Evolutionary conservation across 1,140 invertebrate genomes (phyloP).

Genomic region (Saxidomus purpurata): DNA sequence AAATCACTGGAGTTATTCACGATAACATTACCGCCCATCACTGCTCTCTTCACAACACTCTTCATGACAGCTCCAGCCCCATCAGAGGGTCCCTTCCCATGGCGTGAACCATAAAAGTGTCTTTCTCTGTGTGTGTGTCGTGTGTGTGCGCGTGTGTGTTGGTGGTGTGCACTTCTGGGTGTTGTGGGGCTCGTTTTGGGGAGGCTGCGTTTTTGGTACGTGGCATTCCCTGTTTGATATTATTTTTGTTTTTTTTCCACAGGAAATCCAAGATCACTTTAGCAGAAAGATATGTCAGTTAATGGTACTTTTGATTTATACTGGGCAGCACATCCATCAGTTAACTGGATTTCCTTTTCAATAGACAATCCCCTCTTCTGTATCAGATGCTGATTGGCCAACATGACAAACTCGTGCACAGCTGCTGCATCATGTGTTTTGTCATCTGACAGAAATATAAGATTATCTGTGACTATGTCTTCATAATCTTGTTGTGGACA

Average conservation of each 20-base stretch:
- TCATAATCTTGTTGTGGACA: constrained; percentile 45
- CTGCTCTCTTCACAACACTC: constrained; percentile 15
- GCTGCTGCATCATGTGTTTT: constrained; percentile 65
- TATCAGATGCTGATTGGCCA: constrained; percentile 49
- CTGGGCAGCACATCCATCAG: constrained; percentile 62
- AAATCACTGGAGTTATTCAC: too few species aligned
- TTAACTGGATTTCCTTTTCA: constrained; percentile 51
- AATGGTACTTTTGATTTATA: constrained; percentile 68
- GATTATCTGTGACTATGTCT: constrained; percentile 49
- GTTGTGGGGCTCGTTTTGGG: too few species aligned
- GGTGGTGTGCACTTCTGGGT: too few species aligned
- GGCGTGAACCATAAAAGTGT: constrained; percentile 65
- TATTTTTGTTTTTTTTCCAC: too few species aligned
- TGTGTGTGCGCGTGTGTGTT: too few species aligned
- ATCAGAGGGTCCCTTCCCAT: constrained; percentile 68
- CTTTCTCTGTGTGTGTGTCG: constrained; percentile 26
- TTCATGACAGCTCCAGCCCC: constrained; percentile 66
- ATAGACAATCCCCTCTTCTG: constrained; percentile 11
- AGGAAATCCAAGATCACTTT: constrained; percentile 20
- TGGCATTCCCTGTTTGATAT: too few species aligned
- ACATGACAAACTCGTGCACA: constrained; percentile 51
- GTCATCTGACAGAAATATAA: constrained; percentile 67
- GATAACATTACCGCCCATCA: too few species aligned
- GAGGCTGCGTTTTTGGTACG: too few species aligned
- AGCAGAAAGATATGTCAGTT: constrained; percentile 13